phyloP scores from a whole-genome alignment of 1,140 invertebrate genomes.

The Steinernema khuongi region DNA sequence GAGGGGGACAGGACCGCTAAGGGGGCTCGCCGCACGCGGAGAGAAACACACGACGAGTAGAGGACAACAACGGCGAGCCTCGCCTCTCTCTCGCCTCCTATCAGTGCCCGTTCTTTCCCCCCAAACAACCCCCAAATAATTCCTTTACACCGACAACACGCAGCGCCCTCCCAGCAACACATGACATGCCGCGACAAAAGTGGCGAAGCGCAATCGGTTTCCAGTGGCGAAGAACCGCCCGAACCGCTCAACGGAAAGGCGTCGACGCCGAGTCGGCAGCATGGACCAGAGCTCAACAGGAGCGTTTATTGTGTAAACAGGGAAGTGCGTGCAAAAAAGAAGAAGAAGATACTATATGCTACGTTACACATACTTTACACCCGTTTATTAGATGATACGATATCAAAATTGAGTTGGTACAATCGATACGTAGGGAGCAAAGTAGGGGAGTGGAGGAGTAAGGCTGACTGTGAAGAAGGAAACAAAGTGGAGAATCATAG shows the following conservation, averaged over 20 bases:
- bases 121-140: conserved; percentile 12
- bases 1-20: background rate
- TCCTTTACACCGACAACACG: conserved; percentile 6
- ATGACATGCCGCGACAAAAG: background rate
- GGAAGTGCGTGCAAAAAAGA: too few relatives aligned
- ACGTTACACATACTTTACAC: background rate
- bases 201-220: background rate
- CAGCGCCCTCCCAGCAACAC: conserved; percentile 12
- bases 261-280: too few relatives aligned
- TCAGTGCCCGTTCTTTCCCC: background rate
- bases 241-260: too few relatives aligned
- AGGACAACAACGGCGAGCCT: background rate
- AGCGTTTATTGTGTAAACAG: too few relatives aligned
- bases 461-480: background rate
- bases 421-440: background rate
- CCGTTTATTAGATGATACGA: background rate
- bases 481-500: background rate
- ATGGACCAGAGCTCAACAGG: too few relatives aligned
- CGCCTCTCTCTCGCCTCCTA: background rate
- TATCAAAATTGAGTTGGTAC: background rate
- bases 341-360: too few relatives aligned
- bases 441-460: background rate
- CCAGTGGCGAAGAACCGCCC: background rate
- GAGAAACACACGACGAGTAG: conserved; percentile 4
- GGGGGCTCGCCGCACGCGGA: background rate